These are phyloP conservation scores for Nyctibius bracteatus DNA, from an alignment of 2,113 vertebrate species.

Conservation along the genomic window DNA sequence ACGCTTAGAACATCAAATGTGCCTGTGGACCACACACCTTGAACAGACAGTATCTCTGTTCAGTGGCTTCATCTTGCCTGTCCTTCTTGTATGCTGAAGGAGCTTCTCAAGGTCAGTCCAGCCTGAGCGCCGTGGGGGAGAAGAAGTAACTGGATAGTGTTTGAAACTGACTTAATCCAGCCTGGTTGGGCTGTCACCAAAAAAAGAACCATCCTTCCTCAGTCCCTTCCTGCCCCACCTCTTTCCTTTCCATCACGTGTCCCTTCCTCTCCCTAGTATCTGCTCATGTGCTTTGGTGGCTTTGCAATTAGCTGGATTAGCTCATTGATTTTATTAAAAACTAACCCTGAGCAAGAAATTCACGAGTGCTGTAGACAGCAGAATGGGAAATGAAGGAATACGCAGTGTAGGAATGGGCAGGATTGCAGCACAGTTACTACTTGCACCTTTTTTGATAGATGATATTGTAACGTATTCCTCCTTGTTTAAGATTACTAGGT, in stretches of 20 bases:
- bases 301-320: background rate
- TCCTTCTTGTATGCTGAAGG: background rate
- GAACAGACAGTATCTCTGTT: background rate
- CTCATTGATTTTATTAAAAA: background rate
- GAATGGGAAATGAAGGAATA: background rate
- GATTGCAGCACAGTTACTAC: background rate
- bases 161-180: background rate
- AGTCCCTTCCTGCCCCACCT: background rate
- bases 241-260: background rate
- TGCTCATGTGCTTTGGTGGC: background rate
- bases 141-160: background rate
- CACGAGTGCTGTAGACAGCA: background rate
- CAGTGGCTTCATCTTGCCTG: background rate
- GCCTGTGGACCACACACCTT: background rate
- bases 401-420: background rate
- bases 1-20: background rate
- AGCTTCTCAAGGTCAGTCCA: background rate
- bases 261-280: background rate
- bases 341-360: background rate
- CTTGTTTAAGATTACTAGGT: background rate
- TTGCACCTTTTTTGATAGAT: background rate
- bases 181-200: background rate
- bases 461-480: background rate
- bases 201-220: background rate
- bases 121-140: background rate